A percentile compares a stretch with the other conserved stretches of the same genome.
phyloP scores from a whole-genome alignment of 2,888 invertebrate genomes.

The Merodon equestris region DNA sequence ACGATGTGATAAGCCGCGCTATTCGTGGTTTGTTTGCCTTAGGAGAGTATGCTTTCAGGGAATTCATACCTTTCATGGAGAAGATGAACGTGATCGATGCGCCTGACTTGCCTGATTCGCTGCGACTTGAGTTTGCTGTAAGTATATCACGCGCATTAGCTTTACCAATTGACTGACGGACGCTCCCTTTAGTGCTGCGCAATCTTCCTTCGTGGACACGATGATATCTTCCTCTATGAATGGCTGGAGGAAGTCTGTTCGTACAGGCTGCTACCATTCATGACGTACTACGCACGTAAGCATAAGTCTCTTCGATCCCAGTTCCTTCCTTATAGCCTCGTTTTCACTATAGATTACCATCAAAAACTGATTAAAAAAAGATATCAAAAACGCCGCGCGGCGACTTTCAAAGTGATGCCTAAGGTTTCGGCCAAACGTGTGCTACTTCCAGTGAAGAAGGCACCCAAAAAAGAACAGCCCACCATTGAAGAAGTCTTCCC shows the following conservation, averaged over 20 bases:
- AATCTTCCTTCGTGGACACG: constrained; percentile 74
- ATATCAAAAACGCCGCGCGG: constrained; percentile 69
- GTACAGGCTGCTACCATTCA: constrained; percentile 75
- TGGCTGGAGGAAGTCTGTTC: constrained; percentile 77
- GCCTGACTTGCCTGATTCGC: constrained; percentile 72
- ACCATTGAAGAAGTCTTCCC: constrained; percentile 77
- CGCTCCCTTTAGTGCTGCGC: constrained; percentile 72
- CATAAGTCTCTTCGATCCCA: too few species aligned
- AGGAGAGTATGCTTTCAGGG: constrained; percentile 77
- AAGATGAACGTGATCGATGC: constrained; percentile 75
- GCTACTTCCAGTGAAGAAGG: constrained; percentile 1
- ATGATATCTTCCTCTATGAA: constrained; percentile 78
- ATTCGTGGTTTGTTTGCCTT: constrained; percentile 75
- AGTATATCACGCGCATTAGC: constrained; percentile 1
- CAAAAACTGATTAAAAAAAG: constrained; percentile 72
- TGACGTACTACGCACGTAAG: constrained; percentile 75
- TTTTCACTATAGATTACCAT: constrained; percentile 70
- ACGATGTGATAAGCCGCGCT: constrained; percentile 75
- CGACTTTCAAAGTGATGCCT: constrained; percentile 73
- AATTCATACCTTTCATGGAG: constrained; percentile 76
- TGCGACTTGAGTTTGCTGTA: constrained; percentile 75
- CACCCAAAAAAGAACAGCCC: constrained; percentile 71
- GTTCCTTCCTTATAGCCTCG: neutral
- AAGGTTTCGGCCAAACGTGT: constrained; percentile 74
- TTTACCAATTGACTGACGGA: neutral